Conservation (phyloP, 1,140 invertebrate genomes). For the Drosophila obscura region DNA sequence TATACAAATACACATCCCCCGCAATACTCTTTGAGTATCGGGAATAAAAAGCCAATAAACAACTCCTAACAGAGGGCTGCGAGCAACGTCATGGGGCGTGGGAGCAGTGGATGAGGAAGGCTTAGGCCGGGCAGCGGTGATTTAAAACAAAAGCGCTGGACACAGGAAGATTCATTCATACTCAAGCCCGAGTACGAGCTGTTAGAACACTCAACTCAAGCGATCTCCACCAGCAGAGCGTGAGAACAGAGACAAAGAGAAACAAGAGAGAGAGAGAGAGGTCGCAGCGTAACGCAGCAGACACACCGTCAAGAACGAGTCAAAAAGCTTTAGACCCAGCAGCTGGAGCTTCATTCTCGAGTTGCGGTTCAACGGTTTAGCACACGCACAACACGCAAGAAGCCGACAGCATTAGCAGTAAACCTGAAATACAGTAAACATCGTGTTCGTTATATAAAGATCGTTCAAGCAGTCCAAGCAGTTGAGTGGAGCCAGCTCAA, state of each 20-base stretch:
- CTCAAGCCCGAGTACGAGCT: constrained; percentile 66
- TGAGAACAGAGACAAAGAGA: constrained; percentile 12
- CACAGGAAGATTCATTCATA: constrained; percentile 71
- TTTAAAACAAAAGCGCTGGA: constrained; percentile 66
- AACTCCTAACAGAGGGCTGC: constrained; percentile 2
- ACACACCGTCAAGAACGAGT: constrained; percentile 35
- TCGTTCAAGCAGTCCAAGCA: constrained; percentile 21
- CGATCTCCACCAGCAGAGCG: constrained; percentile 27
- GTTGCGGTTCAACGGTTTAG: constrained; percentile 70
- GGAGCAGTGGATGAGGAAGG: constrained; percentile 2
- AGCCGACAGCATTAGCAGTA: background rate
- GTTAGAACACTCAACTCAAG: constrained; percentile 56
- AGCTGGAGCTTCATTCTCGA: constrained; percentile 73
- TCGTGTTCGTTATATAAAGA: too few species aligned
- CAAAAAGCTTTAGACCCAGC: constrained; percentile 71
- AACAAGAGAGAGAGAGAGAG: background rate
- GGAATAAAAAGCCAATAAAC: constrained; percentile 6
- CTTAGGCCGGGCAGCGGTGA: constrained; percentile 30
- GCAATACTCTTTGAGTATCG: background rate
- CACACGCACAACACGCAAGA: constrained; percentile 35
- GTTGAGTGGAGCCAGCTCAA: constrained; percentile 18
- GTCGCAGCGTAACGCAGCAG: constrained; percentile 2
- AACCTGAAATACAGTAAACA: too few species aligned
- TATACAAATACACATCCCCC: too few species aligned
- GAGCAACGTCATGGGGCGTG: background rate